Evolutionary conservation across 2,797 vertebrate genomes (phyloP).

Genomic region (Smutsia gigantea): DNA sequence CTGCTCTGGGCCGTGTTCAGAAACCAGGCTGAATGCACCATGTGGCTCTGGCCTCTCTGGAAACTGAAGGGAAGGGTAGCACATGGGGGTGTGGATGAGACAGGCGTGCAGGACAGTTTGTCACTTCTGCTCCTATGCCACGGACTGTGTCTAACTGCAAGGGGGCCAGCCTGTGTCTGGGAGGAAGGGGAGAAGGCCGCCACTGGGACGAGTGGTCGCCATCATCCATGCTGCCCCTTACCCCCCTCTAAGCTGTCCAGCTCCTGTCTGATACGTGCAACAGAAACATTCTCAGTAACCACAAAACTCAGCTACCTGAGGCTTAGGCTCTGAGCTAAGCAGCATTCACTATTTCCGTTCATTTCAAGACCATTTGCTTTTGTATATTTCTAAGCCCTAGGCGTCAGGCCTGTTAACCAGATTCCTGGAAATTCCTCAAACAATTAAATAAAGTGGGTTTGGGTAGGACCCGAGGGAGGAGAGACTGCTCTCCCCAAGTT

Average conservation of each 20-base stretch:
- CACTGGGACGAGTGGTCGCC: neutral
- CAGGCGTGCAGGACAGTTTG: accelerated
- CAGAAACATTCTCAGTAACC: neutral
- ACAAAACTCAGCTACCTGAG: neutral
- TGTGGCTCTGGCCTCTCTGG: neutral
- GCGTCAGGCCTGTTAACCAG: neutral
- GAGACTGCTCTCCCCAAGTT: neutral
- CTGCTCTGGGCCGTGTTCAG: neutral
- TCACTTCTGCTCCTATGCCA: neutral
- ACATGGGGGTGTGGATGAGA: neutral
- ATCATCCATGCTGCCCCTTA: neutral
- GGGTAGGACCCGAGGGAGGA: neutral
- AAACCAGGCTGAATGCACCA: neutral
- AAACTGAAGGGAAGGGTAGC: neutral
- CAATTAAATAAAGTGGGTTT: neutral
- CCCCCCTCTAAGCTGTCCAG: neutral
- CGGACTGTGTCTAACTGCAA: neutral
- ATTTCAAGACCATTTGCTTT: neutral
- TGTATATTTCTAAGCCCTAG: neutral
- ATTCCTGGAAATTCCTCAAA: constrained; percentile 9
- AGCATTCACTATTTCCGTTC: neutral
- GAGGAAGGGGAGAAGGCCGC: neutral
- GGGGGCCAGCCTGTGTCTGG: neutral
- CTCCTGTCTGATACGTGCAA: neutral
- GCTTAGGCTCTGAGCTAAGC: neutral